These are phyloP conservation scores for Acrocephalus arundinaceus DNA, from an alignment of 2,113 vertebrate species.

Conservation along the genomic window DNA sequence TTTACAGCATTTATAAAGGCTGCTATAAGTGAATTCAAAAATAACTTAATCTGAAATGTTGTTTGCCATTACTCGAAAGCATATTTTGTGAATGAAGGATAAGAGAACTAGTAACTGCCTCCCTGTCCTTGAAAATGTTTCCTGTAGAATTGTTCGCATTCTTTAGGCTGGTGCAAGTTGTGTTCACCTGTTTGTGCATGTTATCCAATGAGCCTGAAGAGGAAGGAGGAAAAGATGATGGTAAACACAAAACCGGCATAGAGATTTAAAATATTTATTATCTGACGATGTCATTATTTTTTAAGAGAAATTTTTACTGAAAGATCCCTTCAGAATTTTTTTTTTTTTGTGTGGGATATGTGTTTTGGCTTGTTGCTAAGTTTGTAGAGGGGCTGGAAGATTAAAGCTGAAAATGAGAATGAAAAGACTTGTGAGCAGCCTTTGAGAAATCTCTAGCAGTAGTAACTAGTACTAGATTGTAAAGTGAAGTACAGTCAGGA, in stretches of 20 bases:
- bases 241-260: background rate
- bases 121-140: background rate
- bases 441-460: background rate
- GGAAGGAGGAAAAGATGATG: background rate
- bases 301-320: background rate
- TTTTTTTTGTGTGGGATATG: background rate
- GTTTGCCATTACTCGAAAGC: background rate
- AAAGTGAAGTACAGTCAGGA: background rate
- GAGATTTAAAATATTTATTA: background rate
- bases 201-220: background rate
- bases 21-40: background rate
- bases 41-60: background rate
- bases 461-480: background rate
- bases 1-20: background rate
- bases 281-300: background rate
- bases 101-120: background rate
- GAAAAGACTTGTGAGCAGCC: background rate
- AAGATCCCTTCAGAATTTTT: background rate
- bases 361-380: background rate
- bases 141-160: background rate
- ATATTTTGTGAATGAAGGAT: conserved; percentile 14
- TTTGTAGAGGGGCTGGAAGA: background rate
- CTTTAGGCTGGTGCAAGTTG: background rate
- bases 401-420: background rate
- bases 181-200: background rate